phyloP scores from a whole-genome alignment of 2,888 invertebrate species.

The Palloptera scutellata region DNA sequence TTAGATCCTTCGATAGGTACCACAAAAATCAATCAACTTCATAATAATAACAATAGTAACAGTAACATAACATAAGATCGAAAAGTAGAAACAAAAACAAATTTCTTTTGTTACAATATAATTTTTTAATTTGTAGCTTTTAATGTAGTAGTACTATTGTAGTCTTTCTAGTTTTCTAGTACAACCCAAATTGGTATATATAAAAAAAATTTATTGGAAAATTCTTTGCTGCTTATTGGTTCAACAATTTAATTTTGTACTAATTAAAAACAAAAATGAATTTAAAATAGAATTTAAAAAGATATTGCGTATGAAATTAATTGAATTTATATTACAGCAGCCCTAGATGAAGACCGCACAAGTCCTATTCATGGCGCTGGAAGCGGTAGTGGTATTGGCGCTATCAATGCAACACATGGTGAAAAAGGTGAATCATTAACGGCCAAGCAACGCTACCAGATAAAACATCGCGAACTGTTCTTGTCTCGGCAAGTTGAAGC shows the following conservation, averaged over 20 bases:
- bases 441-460: slow-evolving; percentile 90
- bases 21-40: slow-evolving; percentile 34
- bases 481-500: slow-evolving; percentile 97
- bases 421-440: slow-evolving; percentile 73
- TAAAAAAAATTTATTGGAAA: no score
- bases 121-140: neutral
- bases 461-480: slow-evolving; percentile 98
- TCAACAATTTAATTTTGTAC: no score
- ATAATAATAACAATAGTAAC: slow-evolving; percentile 11
- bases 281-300: no score
- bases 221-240: no score
- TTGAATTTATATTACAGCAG: slow-evolving; percentile 65
- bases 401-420: slow-evolving; percentile 43
- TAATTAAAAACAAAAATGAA: no score
- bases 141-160: neutral
- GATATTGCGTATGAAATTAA: no score
- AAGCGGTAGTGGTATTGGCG: slow-evolving; percentile 48
- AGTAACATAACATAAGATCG: neutral
- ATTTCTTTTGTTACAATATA: neutral
- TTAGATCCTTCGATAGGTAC: slow-evolving; percentile 74
- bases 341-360: slow-evolving; percentile 73
- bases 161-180: no score
- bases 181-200: no score
- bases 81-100: slow-evolving; percentile 4
- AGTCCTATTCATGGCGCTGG: slow-evolving; percentile 58